Percentiles rank a stretch among this genome's conserved stretches.
phyloP scores from a whole-genome alignment of 2,113 vertebrate species.

The Xiphophorus hellerii region DNA sequence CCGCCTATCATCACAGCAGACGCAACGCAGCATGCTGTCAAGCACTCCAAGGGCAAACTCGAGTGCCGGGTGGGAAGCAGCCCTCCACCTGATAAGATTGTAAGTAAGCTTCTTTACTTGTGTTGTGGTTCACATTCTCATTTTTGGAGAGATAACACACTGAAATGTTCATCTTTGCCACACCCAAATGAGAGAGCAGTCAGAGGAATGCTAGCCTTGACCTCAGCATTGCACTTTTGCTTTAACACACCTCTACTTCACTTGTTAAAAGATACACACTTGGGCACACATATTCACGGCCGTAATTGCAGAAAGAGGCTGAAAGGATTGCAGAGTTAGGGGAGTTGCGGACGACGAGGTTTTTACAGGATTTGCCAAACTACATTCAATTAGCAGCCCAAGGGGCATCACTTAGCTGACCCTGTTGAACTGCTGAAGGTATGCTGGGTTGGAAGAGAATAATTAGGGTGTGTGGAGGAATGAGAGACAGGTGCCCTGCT shows the following conservation, averaged over 20 bases:
- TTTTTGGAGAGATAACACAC: constrained; percentile 18
- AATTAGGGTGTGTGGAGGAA: constrained; percentile 78
- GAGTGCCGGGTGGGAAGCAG: constrained; percentile 88
- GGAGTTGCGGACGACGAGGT: constrained; percentile 33
- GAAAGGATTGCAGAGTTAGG: constrained; percentile 32
- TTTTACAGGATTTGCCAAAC: constrained; percentile 36
- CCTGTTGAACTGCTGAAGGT: constrained; percentile 62
- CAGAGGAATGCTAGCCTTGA: constrained; percentile 51
- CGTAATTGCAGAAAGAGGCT: constrained; percentile 47
- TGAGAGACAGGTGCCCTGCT: constrained; percentile 69
- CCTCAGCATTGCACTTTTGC: constrained; percentile 59
- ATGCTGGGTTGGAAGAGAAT: constrained; percentile 66
- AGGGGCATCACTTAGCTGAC: constrained; percentile 69
- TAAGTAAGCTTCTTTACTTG: constrained; percentile 73
- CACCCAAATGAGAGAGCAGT: constrained; percentile 29
- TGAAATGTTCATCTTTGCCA: not conserved
- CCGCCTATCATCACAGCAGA: constrained; percentile 88
- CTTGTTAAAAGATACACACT: constrained; percentile 23
- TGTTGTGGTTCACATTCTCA: constrained; percentile 19
- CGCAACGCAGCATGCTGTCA: constrained; percentile 82
- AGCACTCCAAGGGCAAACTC: constrained; percentile 87
- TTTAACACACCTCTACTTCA: constrained; percentile 23
- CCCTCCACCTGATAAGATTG: constrained; percentile 88
- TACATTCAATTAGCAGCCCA: constrained; percentile 65
- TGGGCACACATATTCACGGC: constrained; percentile 34